Percentiles rank a stretch among this genome's conserved stretches.
phyloP scores from a whole-genome alignment of 1,140 invertebrate genomes.

The Formica selysi region DNA sequence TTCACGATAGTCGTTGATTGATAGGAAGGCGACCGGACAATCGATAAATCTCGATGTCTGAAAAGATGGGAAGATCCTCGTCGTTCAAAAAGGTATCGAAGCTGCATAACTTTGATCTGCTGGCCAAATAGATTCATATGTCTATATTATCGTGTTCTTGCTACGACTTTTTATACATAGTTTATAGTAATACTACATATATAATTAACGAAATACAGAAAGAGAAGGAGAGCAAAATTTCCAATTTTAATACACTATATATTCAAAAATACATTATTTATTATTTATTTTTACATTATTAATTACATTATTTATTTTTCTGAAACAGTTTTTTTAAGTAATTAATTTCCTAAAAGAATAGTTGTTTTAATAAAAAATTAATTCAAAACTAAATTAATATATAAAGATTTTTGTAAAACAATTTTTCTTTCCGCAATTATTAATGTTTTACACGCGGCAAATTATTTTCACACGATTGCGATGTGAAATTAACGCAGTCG shows the following conservation, averaged over 20 bases:
- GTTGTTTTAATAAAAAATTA: not conserved
- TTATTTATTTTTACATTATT: not conserved
- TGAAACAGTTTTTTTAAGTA: too few relatives aligned
- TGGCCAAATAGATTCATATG: not conserved
- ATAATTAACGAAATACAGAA: not conserved
- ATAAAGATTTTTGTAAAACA: not conserved
- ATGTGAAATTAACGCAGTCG: not conserved
- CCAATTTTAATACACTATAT: not conserved
- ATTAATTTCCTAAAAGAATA: too few relatives aligned
- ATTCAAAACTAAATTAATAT: conserved; percentile 8
- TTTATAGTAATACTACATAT: not conserved
- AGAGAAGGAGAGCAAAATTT: not conserved
- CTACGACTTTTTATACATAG: not conserved
- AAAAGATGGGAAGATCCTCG: not conserved
- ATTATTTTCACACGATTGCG: conserved; percentile 36
- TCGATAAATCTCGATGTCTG: conserved; percentile 50
- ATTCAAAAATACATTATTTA: not conserved
- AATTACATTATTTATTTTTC: not conserved
- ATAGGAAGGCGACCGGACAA: conserved; percentile 35
- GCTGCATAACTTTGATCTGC: conserved; percentile 27
- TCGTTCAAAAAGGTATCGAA: conserved; percentile 35
- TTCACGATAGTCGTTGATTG: conserved; percentile 40
- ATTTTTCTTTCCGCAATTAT: conserved; percentile 11
- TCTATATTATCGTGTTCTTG: conserved; percentile 28
- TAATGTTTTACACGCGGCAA: not conserved